Evolutionary conservation across 2,888 invertebrate genomes (phyloP).

Genomic region (Plebejus argus): DNA sequence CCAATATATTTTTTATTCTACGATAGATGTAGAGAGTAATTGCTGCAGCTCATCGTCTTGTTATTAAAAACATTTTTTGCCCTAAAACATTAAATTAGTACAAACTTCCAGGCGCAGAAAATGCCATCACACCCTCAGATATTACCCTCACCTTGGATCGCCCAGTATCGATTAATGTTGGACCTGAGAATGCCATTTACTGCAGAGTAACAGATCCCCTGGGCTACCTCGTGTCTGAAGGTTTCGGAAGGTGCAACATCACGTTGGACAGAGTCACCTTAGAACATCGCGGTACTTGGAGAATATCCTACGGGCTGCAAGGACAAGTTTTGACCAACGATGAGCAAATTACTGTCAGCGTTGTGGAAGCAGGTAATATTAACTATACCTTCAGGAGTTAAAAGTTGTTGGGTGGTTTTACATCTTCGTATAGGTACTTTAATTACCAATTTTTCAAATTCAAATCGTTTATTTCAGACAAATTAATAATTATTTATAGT

Average conservation of each 20-base stretch:
- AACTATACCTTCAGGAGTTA: not conserved
- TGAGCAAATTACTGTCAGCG: constrained; percentile 48
- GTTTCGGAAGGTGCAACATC: constrained; percentile 61
- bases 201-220: constrained; percentile 55
- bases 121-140: not conserved
- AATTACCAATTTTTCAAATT: too few species aligned
- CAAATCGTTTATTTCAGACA: too few species aligned
- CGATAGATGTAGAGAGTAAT: too few species aligned
- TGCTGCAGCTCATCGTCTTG: too few species aligned
- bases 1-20: too few species aligned
- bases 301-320: constrained; percentile 49
- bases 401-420: not conserved
- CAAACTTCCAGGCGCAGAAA: constrained; percentile 14
- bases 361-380: constrained; percentile 51
- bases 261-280: constrained; percentile 50
- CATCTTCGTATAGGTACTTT: too few species aligned
- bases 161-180: constrained; percentile 50
- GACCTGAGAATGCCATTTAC: constrained; percentile 59
- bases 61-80: not conserved
- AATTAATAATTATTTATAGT: too few species aligned
- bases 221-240: constrained; percentile 51
- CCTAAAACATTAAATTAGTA: not conserved
- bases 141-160: constrained; percentile 47
- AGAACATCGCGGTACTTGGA: constrained; percentile 60
- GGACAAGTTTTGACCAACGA: constrained; percentile 54